Conservation (phyloP, 2,888 invertebrate genomes). For the Brachyopa scutellaris region DNA sequence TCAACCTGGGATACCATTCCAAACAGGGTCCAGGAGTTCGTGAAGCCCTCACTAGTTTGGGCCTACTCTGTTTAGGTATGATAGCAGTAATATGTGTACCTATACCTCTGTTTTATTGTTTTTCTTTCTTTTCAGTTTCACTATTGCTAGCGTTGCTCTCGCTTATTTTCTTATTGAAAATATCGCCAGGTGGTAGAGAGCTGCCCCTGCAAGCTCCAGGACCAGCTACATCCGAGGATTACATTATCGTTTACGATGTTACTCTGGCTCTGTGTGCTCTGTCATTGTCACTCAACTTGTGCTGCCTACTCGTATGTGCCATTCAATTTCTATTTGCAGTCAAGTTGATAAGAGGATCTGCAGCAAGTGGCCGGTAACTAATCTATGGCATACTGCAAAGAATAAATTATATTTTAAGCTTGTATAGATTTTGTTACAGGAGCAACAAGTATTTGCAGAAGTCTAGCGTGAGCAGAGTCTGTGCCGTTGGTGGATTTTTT, state of each 20-base stretch:
- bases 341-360: conserved; percentile 93
- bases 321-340: conserved; percentile 97
- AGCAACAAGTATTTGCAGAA: conserved; percentile 96
- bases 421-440: conserved; percentile 84
- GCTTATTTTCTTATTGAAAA: conserved; percentile 91
- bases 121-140: conserved; percentile 84
- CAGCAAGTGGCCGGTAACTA: conserved; percentile 87
- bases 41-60: conserved; percentile 93
- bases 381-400: not conserved
- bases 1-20: conserved; percentile 82
- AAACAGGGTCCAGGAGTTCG: conserved; percentile 85
- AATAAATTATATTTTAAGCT: conserved; percentile 29
- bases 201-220: conserved; percentile 79
- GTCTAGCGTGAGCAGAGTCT: conserved; percentile 93
- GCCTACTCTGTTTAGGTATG: conserved; percentile 88
- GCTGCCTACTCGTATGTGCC: conserved; percentile 95
- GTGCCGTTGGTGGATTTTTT: conserved; percentile 96
- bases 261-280: conserved; percentile 94
- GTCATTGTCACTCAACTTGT: conserved; percentile 93
- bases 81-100: not conserved
- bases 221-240: conserved; percentile 88
- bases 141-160: conserved; percentile 91
- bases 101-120: not conserved
- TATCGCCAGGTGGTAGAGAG: conserved; percentile 85
- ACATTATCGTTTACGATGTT: conserved; percentile 94